A percentile compares a stretch with the other conserved stretches of the same genome.
These are phyloP conservation scores for Brachyistius frenatus DNA, from an alignment of 2,113 vertebrate species.

Conservation along the genomic window DNA sequence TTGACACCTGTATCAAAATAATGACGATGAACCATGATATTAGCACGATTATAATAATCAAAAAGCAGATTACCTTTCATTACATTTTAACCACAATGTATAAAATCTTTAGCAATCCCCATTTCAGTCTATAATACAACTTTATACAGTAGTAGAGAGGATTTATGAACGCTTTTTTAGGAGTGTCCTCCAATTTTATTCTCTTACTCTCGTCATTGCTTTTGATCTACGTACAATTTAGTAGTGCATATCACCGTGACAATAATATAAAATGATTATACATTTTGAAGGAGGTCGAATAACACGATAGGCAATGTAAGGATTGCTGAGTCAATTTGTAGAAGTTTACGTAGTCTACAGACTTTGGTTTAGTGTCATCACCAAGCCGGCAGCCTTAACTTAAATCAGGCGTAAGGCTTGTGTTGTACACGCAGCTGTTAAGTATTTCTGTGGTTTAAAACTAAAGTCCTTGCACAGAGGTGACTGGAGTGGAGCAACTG, in stretches of 20 bases:
- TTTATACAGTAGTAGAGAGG: background rate
- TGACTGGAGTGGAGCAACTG: conserved; percentile 42
- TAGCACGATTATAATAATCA: background rate
- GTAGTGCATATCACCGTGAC: background rate
- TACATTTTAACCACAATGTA: background rate
- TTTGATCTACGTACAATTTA: background rate
- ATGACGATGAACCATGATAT: background rate
- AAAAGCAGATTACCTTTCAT: background rate
- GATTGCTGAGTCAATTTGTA: background rate
- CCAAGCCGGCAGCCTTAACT: background rate
- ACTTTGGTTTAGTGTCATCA: background rate
- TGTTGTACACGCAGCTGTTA: conserved; percentile 30
- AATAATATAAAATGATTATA: background rate
- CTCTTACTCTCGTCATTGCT: background rate
- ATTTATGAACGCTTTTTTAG: background rate
- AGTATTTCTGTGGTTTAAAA: conserved; percentile 4
- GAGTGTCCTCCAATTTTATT: background rate
- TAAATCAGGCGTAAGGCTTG: conserved; percentile 22
- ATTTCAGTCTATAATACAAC: background rate
- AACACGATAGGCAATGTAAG: background rate
- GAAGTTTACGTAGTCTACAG: background rate
- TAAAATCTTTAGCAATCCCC: background rate
- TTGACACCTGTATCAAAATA: conserved; percentile 6
- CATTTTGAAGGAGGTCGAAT: background rate
- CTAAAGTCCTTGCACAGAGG: background rate